A percentile compares a stretch with the other conserved stretches of the same genome.
These are phyloP conservation scores for Timandra comae DNA, from an alignment of 2,888 invertebrate species.

Conservation along the genomic window DNA sequence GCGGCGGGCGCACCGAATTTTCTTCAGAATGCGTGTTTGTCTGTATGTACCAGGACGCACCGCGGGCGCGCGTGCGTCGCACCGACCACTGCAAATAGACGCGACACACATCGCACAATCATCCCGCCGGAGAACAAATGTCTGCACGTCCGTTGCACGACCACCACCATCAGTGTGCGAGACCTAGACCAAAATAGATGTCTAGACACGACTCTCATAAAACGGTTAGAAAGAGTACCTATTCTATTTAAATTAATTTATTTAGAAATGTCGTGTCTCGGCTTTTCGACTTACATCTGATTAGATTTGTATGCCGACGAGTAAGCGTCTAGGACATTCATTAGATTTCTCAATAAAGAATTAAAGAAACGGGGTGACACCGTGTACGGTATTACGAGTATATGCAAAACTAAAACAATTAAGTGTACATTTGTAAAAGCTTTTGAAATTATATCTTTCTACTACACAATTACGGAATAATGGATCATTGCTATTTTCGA, in stretches of 20 bases:
- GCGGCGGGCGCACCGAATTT: conserved; percentile 42
- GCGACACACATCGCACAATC: conserved; percentile 11
- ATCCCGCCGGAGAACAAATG: conserved; percentile 16
- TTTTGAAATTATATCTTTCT: too few species aligned
- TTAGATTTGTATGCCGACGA: too few species aligned
- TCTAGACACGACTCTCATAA: conserved; percentile 20
- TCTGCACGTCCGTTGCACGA: conserved; percentile 23
- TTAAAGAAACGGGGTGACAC: too few species aligned
- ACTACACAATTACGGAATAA: too few species aligned
- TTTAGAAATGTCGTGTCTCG: conserved; percentile 2
- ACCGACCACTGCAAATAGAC: conserved; percentile 46
- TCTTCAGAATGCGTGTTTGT: conserved; percentile 40
- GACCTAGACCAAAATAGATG: conserved; percentile 22
- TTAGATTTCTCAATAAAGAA: too few species aligned
- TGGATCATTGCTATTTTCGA: too few species aligned
- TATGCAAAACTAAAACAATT: too few species aligned
- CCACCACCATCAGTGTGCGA: conserved; percentile 18
- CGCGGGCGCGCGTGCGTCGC: conserved; percentile 33
- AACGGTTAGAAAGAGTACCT: conserved; percentile 15
- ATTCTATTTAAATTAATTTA: conserved; percentile 15
- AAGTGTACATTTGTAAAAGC: too few species aligned
- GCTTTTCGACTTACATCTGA: background rate
- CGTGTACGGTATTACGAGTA: too few species aligned
- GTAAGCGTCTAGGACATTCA: too few species aligned
- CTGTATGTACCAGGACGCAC: too few species aligned